These are phyloP conservation scores for Gnatocerus cornutus DNA, from an alignment of 2,888 invertebrate species.

Conservation along the genomic window DNA sequence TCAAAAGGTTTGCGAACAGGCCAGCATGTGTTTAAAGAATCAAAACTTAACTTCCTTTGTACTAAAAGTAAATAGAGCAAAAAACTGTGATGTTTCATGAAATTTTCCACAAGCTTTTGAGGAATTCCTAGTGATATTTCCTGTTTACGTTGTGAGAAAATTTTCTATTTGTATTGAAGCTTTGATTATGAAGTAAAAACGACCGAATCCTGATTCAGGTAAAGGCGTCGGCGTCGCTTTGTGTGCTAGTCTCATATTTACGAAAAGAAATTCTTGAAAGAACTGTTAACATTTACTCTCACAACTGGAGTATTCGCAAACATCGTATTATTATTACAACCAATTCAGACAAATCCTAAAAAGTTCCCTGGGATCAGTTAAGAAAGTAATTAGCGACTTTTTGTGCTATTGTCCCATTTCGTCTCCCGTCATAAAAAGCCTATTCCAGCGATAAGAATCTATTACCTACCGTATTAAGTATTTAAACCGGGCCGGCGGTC, in stretches of 20 bases:
- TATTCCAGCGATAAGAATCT: conserved; percentile 45
- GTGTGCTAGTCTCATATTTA: conserved; percentile 28
- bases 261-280: conserved; percentile 25
- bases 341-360: too few species aligned
- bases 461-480: conserved; percentile 47
- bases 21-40: background rate
- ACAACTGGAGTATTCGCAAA: too few species aligned
- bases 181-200: conserved; percentile 24
- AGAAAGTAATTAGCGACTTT: background rate
- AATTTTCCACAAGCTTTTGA: too few species aligned
- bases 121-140: too few species aligned
- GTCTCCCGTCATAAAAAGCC: conserved; percentile 39
- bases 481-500: conserved; percentile 44
- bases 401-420: background rate
- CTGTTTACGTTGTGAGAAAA: too few species aligned
- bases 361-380: background rate
- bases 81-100: too few species aligned
- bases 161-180: conserved; percentile 14
- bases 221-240: conserved; percentile 3
- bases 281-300: conserved; percentile 20
- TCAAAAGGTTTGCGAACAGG: background rate
- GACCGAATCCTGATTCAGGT: conserved; percentile 33
- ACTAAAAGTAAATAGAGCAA: too few species aligned
- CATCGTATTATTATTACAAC: too few species aligned
- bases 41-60: too few species aligned